Evolutionary conservation across 1,140 invertebrate species (phyloP).

Genomic region (Phenacoccus solenopsis): DNA sequence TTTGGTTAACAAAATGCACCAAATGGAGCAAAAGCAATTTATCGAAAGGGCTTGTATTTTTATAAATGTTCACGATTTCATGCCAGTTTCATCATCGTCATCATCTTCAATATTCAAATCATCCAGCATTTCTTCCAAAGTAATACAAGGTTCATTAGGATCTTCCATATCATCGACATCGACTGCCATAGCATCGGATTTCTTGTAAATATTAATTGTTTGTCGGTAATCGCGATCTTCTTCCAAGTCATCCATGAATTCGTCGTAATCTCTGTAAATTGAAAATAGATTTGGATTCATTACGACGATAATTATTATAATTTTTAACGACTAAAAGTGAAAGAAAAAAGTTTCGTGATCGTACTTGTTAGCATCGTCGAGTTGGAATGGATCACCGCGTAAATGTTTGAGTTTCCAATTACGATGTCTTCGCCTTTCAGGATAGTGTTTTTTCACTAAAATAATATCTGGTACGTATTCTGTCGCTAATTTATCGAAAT

Average conservation of each 20-base stretch:
- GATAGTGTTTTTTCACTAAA: slow-evolving; percentile 85
- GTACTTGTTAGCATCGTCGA: slow-evolving; percentile 51
- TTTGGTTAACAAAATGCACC: too few relatives aligned
- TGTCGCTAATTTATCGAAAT: slow-evolving; percentile 70
- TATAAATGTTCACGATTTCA: too few relatives aligned
- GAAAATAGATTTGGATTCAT: neutral
- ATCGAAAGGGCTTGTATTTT: too few relatives aligned
- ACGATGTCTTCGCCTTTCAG: slow-evolving; percentile 57
- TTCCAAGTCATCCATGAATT: slow-evolving; percentile 95
- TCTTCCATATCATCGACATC: slow-evolving; percentile 55
- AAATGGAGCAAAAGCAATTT: too few relatives aligned
- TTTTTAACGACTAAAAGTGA: neutral
- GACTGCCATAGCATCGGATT: slow-evolving; percentile 33
- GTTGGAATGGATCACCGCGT: slow-evolving; percentile 45
- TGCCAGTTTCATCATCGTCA: too few relatives aligned
- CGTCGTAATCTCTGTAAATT: slow-evolving; percentile 69
- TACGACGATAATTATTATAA: neutral
- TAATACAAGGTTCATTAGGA: slow-evolving; percentile 64
- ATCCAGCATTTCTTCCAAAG: slow-evolving; percentile 95
- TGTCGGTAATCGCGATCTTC: slow-evolving; percentile 80
- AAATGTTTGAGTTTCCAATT: slow-evolving; percentile 89
- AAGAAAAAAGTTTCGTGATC: neutral
- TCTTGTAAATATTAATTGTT: slow-evolving; percentile 86
- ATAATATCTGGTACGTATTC: slow-evolving; percentile 75
- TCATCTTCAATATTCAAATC: slow-evolving; percentile 73